phyloP scores from a whole-genome alignment of 2,113 vertebrate species.

The Burhinus oedicnemus region DNA sequence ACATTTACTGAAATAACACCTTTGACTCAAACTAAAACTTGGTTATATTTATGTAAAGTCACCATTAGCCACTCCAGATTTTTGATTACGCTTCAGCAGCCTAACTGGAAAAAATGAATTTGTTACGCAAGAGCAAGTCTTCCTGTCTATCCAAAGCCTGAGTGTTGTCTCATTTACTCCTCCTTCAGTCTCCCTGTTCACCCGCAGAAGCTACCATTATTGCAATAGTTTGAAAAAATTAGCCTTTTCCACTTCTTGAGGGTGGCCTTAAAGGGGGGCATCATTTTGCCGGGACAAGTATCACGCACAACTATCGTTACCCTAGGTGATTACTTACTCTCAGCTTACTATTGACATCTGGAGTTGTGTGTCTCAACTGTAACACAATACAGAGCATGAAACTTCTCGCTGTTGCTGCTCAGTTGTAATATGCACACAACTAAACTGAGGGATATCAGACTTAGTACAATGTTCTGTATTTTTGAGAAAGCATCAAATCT shows the following conservation, averaged over 20 bases:
- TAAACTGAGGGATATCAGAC: not conserved
- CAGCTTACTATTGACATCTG: not conserved
- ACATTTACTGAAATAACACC: not conserved
- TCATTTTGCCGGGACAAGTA: not conserved
- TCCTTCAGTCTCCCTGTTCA: not conserved
- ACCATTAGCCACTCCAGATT: not conserved
- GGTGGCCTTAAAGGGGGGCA: not conserved
- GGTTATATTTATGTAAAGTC: not conserved
- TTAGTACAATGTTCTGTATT: not conserved
- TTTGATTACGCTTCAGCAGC: not conserved
- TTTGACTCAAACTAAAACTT: not conserved
- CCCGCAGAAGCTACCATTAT: not conserved
- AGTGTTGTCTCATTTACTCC: not conserved
- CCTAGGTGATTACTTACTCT: not conserved
- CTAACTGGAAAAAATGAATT: not conserved
- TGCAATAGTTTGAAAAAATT: not conserved
- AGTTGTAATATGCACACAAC: not conserved
- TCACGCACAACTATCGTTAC: not conserved
- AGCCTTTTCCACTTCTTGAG: not conserved
- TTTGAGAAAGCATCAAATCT: not conserved
- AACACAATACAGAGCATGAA: not conserved
- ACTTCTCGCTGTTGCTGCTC: not conserved
- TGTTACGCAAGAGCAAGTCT: not conserved
- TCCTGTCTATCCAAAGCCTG: not conserved
- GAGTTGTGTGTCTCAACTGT: not conserved